Evolutionary conservation across 2,888 invertebrate species (phyloP), one percentile per base, ranked within the genome.

Genomic region (Malachius bipustulatus): DNA sequence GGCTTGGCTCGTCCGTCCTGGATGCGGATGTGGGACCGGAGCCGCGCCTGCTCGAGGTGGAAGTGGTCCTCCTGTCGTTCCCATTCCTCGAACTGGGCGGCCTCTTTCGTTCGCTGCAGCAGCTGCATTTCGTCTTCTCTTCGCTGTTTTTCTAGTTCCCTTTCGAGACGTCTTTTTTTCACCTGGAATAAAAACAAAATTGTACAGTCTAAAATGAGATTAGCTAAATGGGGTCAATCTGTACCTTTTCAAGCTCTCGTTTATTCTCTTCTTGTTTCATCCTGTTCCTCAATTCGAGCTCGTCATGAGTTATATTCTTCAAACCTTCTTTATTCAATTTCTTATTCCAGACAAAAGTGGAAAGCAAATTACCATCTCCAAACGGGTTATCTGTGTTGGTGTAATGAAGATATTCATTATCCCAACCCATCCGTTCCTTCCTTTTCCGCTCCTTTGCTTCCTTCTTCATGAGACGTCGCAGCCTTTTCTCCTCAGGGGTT

Each of bases 381-480:
- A 97, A 98, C 0, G 98, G 98, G 65, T 98, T 98, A 62, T 98
- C 96, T 34, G 87, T 84, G 61, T 98, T 94, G 1, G 97, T 96
- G 56, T 97, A 98, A 54, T 91, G 90, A 41, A 93, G 75, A 57
- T 93, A 93, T 60, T 96, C 94, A 44, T 83, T 88, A 60, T 94
- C 94, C 94, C 93, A 94, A 4, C 94, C 94, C 91, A 94, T 93
- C 45, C 88, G 70, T 58, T 90, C 85, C 36, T 91, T 84, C 1
- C 89, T 66, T 41, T 77, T 77, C 2, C 84, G 70, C 59, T 93
- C 91, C 53, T 96, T 96, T 0, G 78, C 81, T 56, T 88, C 83
- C 60, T 96, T 97, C 54, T 96, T 97, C 35, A 73, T 72, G 27
- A 97, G 63, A 28, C 97, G 73, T 12, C 97, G 71, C 2, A 62